Evolutionary conservation across 2,888 invertebrate species (phyloP).

Genomic region (Drosophila bunnanda): DNA sequence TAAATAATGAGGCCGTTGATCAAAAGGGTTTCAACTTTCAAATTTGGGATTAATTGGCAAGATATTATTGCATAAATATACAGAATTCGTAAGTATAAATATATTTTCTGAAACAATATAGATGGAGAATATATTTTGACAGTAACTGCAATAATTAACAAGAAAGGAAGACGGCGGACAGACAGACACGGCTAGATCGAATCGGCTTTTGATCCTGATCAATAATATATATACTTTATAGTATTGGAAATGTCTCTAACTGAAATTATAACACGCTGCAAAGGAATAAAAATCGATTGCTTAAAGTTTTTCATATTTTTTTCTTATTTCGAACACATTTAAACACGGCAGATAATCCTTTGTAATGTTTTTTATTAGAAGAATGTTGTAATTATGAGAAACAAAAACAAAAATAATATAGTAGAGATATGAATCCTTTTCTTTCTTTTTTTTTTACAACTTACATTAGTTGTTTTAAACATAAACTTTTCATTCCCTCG

Average conservation of each 20-base stretch:
- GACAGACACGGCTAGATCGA: too few species aligned
- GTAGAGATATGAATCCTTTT: not conserved
- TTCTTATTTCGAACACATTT: not conserved
- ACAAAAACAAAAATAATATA: too few species aligned
- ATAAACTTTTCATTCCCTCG: not conserved
- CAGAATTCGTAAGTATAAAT: not conserved
- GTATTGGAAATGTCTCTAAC: too few species aligned
- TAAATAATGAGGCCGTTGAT: slow-evolving; percentile 47
- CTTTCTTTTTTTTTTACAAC: not conserved
- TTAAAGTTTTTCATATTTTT: not conserved
- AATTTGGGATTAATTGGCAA: slow-evolving; percentile 21
- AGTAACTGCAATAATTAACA: too few species aligned
- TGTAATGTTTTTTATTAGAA: not conserved
- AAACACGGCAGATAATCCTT: not conserved
- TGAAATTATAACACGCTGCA: too few species aligned
- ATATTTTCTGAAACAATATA: not conserved
- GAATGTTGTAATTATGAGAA: not conserved
- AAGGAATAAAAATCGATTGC: too few species aligned
- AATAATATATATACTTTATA: too few species aligned
- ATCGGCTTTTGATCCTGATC: too few species aligned
- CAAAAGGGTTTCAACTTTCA: slow-evolving; percentile 31
- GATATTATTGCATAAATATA: not conserved
- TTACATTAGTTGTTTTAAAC: not conserved
- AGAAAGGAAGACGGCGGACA: too few species aligned
- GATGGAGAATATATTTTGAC: not conserved